These are phyloP conservation scores for Zaprionus obscuricornis DNA, from an alignment of 2,888 invertebrate genomes.

Conservation along the genomic window DNA sequence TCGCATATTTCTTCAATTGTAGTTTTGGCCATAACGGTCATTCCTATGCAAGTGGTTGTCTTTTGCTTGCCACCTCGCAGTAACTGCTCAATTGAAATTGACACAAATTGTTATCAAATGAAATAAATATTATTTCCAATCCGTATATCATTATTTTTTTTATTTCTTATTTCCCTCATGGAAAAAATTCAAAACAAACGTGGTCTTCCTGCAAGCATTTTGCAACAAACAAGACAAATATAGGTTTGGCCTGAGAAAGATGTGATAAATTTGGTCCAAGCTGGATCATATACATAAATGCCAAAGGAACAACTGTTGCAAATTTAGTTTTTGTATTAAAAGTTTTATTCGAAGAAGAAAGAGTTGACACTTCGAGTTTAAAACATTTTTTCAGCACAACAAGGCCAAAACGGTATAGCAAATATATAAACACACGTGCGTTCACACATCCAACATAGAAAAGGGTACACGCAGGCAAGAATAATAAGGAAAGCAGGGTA, in stretches of 20 bases:
- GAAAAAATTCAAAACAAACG: no score
- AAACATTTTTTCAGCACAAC: slow-evolving; percentile 71
- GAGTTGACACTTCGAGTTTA: slow-evolving; percentile 66
- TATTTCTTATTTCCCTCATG: no score
- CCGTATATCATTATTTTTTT: no score
- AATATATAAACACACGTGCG: slow-evolving; percentile 44
- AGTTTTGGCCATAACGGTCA: slow-evolving; percentile 92
- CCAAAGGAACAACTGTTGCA: no score
- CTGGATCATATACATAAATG: no score
- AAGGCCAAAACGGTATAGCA: no score
- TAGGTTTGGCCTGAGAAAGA: no score
- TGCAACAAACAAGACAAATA: no score
- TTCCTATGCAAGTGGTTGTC: slow-evolving; percentile 84
- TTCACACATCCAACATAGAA: slow-evolving; percentile 27
- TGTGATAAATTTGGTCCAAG: no score
- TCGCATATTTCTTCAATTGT: slow-evolving; percentile 96
- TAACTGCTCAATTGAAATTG: slow-evolving; percentile 67
- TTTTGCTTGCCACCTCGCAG: slow-evolving; percentile 83
- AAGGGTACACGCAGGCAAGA: slow-evolving; percentile 24
- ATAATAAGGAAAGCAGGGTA: slow-evolving; percentile 43
- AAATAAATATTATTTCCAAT: slow-evolving; percentile 71
- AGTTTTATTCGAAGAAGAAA: no score
- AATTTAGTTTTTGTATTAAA: no score
- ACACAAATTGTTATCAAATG: slow-evolving; percentile 75
- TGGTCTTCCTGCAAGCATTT: no score